These are phyloP conservation scores for Anodontia alba DNA, from an alignment of 2,888 invertebrate genomes.

Conservation along the genomic window DNA sequence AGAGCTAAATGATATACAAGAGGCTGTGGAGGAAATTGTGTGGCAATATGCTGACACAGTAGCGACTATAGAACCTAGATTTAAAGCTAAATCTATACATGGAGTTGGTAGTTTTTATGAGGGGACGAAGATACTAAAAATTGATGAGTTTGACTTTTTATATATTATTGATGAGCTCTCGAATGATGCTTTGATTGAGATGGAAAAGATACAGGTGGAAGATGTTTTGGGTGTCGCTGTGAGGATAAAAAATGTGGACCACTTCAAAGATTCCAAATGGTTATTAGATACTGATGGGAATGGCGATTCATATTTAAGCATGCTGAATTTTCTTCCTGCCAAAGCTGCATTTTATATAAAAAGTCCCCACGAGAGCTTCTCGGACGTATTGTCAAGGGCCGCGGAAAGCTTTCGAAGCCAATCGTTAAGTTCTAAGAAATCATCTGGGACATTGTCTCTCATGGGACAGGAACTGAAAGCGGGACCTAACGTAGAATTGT, in stretches of 20 bases:
- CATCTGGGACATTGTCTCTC: background rate
- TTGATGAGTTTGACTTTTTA: slow-evolving; percentile 6
- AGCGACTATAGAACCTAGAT: background rate
- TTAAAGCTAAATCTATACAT: background rate
- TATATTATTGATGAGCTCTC: slow-evolving; percentile 8
- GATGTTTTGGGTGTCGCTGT: background rate
- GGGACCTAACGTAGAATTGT: background rate
- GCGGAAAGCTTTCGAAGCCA: background rate
- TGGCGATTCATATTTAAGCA: background rate
- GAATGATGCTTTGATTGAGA: background rate
- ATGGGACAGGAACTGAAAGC: background rate
- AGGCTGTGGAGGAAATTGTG: background rate
- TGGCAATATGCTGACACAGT: background rate
- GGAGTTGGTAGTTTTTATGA: slow-evolving; percentile 13
- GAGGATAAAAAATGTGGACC: background rate
- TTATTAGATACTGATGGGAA: background rate
- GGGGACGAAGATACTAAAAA: background rate
- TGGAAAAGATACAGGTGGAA: background rate
- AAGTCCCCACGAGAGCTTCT: background rate
- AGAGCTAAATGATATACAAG: background rate
- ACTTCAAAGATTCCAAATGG: background rate
- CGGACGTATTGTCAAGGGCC: background rate
- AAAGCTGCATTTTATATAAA: background rate
- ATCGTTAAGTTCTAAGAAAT: background rate
- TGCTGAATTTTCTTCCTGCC: background rate